Percentiles rank a stretch among this genome's conserved stretches.
phyloP scores from a whole-genome alignment of 2,888 invertebrate species.

The Luperina testacea region DNA sequence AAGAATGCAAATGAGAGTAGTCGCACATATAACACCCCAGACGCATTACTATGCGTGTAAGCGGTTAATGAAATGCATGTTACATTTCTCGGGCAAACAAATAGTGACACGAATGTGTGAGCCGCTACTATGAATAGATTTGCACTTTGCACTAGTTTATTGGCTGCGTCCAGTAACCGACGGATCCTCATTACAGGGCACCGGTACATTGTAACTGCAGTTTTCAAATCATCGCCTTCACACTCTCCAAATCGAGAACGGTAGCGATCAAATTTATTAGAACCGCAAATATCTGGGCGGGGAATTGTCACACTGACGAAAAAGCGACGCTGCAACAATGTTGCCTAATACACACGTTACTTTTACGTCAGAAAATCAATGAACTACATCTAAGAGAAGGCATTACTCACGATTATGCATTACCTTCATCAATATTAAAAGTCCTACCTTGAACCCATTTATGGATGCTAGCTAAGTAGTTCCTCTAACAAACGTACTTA shows the following conservation, averaged over 20 bases:
- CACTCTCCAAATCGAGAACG: slow-evolving; percentile 22
- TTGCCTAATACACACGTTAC: slow-evolving; percentile 21
- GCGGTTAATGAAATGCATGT: slow-evolving; percentile 34
- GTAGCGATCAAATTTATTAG: slow-evolving; percentile 39
- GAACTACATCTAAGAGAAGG: slow-evolving; percentile 15
- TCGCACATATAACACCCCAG: neutral
- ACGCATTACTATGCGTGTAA: slow-evolving; percentile 25
- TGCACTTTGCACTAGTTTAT: slow-evolving; percentile 75
- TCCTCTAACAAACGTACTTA: neutral
- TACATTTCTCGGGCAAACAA: slow-evolving; percentile 45
- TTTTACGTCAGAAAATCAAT: slow-evolving; percentile 32
- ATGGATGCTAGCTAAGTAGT: neutral
- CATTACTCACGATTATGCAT: slow-evolving; percentile 33
- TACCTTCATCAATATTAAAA: slow-evolving; percentile 18
- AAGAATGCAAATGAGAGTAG: neutral
- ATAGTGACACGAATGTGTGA: slow-evolving; percentile 67
- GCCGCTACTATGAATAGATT: slow-evolving; percentile 72
- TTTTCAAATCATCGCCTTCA: slow-evolving; percentile 23
- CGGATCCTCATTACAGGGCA: slow-evolving; percentile 40
- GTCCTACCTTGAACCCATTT: slow-evolving; percentile 28
- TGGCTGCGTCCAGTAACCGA: slow-evolving; percentile 54
- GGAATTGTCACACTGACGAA: slow-evolving; percentile 30
- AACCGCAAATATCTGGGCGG: slow-evolving; percentile 40
- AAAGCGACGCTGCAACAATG: slow-evolving; percentile 33
- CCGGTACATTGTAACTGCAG: slow-evolving; percentile 45